Evolutionary conservation across 2,888 invertebrate species (phyloP).

Genomic region (Brenthis hecate): DNA sequence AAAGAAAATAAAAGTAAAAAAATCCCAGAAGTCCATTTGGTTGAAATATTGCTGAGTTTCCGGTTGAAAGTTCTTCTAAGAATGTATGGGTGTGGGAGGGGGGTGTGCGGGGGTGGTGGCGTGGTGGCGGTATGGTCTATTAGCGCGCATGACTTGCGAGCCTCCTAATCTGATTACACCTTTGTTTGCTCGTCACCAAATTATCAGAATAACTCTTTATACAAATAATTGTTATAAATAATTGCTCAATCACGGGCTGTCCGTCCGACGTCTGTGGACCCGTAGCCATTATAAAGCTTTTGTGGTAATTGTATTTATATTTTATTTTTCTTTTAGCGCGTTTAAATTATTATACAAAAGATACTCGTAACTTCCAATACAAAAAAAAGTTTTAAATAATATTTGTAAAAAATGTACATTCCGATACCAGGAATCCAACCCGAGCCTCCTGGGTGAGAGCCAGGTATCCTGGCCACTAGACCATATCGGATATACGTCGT

Average conservation of each 20-base stretch:
- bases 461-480: constrained; percentile 39
- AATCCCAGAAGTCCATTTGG: background rate
- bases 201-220: constrained; percentile 15
- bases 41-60: background rate
- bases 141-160: constrained; percentile 48
- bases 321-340: too few species aligned
- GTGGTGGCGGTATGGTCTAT: constrained; percentile 37
- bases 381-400: background rate
- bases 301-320: too few species aligned
- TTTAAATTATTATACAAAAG: too few species aligned
- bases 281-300: background rate
- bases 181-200: constrained; percentile 33
- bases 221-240: constrained; percentile 21
- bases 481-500: constrained; percentile 21
- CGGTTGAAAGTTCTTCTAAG: background rate
- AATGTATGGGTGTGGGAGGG: too few species aligned
- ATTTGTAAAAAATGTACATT: constrained; percentile 46
- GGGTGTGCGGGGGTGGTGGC: constrained; percentile 13
- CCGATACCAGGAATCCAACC: constrained; percentile 87
- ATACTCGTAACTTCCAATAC: too few species aligned
- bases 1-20: too few species aligned
- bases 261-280: background rate
- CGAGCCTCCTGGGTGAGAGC: constrained; percentile 81
- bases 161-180: constrained; percentile 38
- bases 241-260: constrained; percentile 4